These are phyloP conservation scores for Danio jaintianensis DNA, from an alignment of 2,797 vertebrate species.

Conservation along the genomic window DNA sequence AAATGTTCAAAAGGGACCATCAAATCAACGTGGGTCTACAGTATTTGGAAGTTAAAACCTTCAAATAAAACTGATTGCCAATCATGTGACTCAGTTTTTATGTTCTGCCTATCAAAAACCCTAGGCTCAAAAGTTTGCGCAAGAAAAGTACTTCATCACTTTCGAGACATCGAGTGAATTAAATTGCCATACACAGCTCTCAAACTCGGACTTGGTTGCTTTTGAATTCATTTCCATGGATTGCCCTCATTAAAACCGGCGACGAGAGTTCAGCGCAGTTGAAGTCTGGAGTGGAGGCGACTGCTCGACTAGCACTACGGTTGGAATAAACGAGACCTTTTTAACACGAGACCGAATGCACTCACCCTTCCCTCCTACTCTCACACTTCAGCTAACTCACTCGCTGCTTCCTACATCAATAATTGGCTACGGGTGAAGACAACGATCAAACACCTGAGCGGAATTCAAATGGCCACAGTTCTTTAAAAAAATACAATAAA, in stretches of 20 bases:
- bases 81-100: not conserved
- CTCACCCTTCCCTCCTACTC: conserved; percentile 15
- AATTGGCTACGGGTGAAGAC: conserved; percentile 49
- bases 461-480: conserved; percentile 25
- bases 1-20: too few relatives aligned
- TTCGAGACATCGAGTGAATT: conserved; percentile 22
- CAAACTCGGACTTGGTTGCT: conserved; percentile 7
- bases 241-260: conserved; percentile 59
- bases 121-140: conserved; percentile 26
- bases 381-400: conserved; percentile 27
- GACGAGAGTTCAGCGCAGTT: conserved; percentile 6
- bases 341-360: conserved; percentile 22
- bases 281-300: conserved; percentile 20
- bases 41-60: not conserved
- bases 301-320: conserved; percentile 9
- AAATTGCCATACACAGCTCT: conserved; percentile 25
- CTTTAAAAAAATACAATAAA: not conserved
- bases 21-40: not conserved
- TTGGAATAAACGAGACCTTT: conserved; percentile 46
- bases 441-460: conserved; percentile 37
- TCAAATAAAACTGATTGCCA: conserved; percentile 5
- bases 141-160: conserved; percentile 40
- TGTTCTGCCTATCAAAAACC: conserved; percentile 16
- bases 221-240: conserved; percentile 54
- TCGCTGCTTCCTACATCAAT: conserved; percentile 27